These are phyloP conservation scores for Atrina japonica DNA, from an alignment of 2,888 invertebrate genomes.

Conservation along the genomic window DNA sequence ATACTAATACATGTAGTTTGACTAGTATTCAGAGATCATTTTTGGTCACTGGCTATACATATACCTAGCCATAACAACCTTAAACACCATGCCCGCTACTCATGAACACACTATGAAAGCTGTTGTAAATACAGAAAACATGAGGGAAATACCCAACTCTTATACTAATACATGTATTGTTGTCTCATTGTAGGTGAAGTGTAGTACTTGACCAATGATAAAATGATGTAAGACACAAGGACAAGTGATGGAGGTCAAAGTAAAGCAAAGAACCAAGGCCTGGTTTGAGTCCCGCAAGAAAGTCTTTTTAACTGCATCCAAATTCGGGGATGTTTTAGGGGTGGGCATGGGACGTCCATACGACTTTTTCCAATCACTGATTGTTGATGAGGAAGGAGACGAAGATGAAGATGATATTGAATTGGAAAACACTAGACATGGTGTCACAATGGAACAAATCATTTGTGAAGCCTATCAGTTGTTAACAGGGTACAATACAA, in stretches of 20 bases:
- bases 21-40: too few species aligned
- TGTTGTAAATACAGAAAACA: too few species aligned
- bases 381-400: slow-evolving; percentile 39
- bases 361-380: slow-evolving; percentile 60
- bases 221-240: too few species aligned
- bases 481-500: slow-evolving; percentile 59
- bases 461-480: slow-evolving; percentile 67
- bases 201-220: too few species aligned
- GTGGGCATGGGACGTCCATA: slow-evolving; percentile 66
- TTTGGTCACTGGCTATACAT: too few species aligned
- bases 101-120: too few species aligned
- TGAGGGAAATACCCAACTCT: too few species aligned
- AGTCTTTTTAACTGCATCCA: slow-evolving; percentile 65
- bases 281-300: slow-evolving; percentile 62
- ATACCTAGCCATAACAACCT: too few species aligned
- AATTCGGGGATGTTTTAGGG: slow-evolving; percentile 70
- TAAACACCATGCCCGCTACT: too few species aligned
- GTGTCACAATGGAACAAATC: slow-evolving; percentile 57
- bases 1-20: too few species aligned
- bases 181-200: too few species aligned
- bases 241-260: slow-evolving; percentile 63
- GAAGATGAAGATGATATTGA: slow-evolving; percentile 26
- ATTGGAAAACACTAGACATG: slow-evolving; percentile 54
- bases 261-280: slow-evolving; percentile 60
- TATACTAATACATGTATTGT: too few species aligned